Percentiles rank a stretch among this genome's conserved stretches.
Conservation (phyloP, 2,797 vertebrate genomes). For the Oreortyx pictus region DNA sequence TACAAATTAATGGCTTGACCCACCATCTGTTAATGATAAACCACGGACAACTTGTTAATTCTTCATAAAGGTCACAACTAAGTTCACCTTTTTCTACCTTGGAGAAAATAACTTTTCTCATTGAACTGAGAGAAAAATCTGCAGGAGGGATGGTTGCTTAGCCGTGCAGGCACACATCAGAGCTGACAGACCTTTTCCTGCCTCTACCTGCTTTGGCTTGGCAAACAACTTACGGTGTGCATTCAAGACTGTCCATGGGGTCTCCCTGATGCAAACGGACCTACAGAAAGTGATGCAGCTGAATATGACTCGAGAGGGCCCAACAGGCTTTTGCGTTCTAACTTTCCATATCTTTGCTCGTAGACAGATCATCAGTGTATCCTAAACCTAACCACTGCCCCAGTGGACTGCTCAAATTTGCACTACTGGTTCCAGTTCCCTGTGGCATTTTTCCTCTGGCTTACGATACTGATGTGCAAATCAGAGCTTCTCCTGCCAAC, state of each 20-base stretch:
- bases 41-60: conserved; percentile 58
- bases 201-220: background rate
- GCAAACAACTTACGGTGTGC: rapidly evolving
- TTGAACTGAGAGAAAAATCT: background rate
- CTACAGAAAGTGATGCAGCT: background rate
- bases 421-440: background rate
- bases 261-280: background rate
- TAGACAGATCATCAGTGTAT: background rate
- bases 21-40: conserved; percentile 47
- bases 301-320: background rate
- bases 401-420: background rate
- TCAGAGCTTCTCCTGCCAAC: background rate
- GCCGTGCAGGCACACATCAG: background rate
- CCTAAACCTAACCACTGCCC: background rate
- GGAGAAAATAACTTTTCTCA: conserved; percentile 8
- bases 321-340: background rate
- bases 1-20: conserved; percentile 56
- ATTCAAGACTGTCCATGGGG: background rate
- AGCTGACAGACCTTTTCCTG: background rate
- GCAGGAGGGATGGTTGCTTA: background rate
- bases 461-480: background rate
- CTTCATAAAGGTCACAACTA: conserved; percentile 21
- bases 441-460: background rate
- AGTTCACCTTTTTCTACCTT: conserved; percentile 43
- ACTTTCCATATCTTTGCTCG: background rate